Base-by-base conservation (phyloP, 2,888 invertebrate genomes). In the Cataglyphis cursor region DNA sequence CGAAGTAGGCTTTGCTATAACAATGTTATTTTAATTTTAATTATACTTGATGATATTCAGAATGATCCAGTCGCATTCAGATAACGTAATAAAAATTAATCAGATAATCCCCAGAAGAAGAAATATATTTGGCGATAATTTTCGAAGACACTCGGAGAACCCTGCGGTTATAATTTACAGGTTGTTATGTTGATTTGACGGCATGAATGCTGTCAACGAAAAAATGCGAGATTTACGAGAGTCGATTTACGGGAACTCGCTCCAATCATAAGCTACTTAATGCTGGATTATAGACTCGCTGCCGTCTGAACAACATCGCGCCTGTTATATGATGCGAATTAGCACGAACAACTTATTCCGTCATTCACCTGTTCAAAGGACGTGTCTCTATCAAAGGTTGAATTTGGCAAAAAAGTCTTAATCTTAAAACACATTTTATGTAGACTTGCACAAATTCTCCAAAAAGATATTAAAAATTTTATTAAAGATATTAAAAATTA, bases 201-300 rank as follows among this genome's bases (percentile, higher is more conserved):
- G 44, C 31, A 51, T 35, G 24, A 83, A 70, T 24, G 65, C 51
- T 88, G 82, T 85, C 87, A 87, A 88, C 82, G 65, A 76, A 81
- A 86, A 88, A 81, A 83, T 68, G 74, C 64, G 66, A 64, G 65
- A 65, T 68, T 82, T 86, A 87, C 75, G 21, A 65, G 83, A 66
- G 78, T 62, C 62, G 62, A 35, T 35, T 35, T 41, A 12, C 48
- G 41, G 70, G 44, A 57, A 44, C 62, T 24, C 76, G 73, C 68
- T 73, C 68, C 65, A 12, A 35, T 73, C 64, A 59, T 88, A 88
- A 87, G 85, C 87, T 83, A 78, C 88, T 88, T 87, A 87, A 85
- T 88, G 66, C 28, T 48, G 74, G 81, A 88, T 88, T 88, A 48
- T 48, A 48, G 44, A 28, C 80, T 61, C 18, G 62, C 6, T 35